phyloP scores from a whole-genome alignment of 1,140 invertebrate genomes.

The Ceratina japonica region DNA sequence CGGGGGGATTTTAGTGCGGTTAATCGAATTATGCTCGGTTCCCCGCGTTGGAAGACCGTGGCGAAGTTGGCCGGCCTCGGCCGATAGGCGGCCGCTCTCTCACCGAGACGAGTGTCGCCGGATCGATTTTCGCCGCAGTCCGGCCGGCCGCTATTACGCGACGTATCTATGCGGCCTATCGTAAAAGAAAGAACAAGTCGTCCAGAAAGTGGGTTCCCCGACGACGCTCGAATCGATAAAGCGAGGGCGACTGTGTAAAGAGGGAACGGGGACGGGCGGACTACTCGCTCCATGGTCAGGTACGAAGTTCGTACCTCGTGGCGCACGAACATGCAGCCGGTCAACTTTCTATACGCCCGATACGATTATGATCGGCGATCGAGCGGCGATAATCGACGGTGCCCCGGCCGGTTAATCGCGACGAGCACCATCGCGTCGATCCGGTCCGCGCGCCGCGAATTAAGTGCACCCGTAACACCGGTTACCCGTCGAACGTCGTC shows the following conservation, averaged over 20 bases:
- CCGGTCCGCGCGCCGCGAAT: conserved; percentile 2
- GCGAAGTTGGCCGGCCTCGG: not conserved
- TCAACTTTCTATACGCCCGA: not conserved
- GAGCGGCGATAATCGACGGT: not conserved
- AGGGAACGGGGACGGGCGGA: not conserved
- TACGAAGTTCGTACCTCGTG: not conserved
- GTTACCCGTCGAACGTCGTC: conserved; percentile 5
- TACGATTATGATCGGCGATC: conserved; percentile 16
- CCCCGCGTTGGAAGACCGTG: not conserved
- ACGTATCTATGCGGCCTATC: conserved; percentile 50
- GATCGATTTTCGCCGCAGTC: conserved; percentile 40
- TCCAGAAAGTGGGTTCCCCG: conserved; percentile 22
- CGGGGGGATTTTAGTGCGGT: conserved; percentile 27
- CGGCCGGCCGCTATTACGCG: conserved; percentile 27
- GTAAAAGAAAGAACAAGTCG: conserved; percentile 33
- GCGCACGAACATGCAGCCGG: not conserved
- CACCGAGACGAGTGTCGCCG: conserved; percentile 20
- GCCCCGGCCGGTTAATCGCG: not conserved
- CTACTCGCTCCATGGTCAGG: not conserved
- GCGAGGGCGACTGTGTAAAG: not conserved
- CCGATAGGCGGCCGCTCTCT: conserved; percentile 7
- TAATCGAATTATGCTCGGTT: conserved; percentile 30
- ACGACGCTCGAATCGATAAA: conserved; percentile 20
- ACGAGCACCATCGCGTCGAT: not conserved
- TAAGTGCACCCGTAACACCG: not conserved